Conservation (phyloP, 2,888 invertebrate genomes). For the Lithophane socia region DNA sequence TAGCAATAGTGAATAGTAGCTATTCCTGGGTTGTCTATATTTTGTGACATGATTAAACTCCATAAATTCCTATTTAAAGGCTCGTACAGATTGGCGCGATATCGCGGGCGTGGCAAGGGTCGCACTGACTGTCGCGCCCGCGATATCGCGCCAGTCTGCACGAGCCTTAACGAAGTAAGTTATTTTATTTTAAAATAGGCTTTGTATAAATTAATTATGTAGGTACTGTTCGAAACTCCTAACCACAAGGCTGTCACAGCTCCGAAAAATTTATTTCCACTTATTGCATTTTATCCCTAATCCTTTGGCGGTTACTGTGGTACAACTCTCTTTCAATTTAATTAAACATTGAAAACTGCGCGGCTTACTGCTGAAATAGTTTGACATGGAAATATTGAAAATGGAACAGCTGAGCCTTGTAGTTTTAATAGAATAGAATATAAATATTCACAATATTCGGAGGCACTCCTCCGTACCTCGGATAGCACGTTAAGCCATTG, state of each 20-base stretch:
- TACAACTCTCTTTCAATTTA: conserved; percentile 62
- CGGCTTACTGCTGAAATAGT: conserved; percentile 54
- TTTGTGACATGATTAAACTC: background rate
- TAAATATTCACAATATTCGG: too few relatives aligned
- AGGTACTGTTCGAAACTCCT: background rate
- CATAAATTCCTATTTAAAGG: too few relatives aligned
- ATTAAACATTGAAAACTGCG: conserved; percentile 66
- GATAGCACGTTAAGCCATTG: too few relatives aligned
- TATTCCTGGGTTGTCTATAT: background rate
- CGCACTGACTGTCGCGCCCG: too few relatives aligned
- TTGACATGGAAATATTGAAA: conserved; percentile 39
- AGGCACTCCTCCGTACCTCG: too few relatives aligned
- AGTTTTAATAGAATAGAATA: too few relatives aligned
- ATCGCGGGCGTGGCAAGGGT: too few relatives aligned
- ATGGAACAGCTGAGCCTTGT: conserved; percentile 17
- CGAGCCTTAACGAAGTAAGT: background rate
- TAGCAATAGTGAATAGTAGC: too few relatives aligned
- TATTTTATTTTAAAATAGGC: too few relatives aligned
- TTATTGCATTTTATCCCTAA: conserved; percentile 41
- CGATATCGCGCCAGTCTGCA: too few relatives aligned
- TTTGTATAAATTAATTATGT: background rate
- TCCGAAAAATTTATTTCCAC: conserved; percentile 33
- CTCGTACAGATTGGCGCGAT: too few relatives aligned
- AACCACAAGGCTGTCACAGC: conserved; percentile 21
- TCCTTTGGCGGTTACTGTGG: conserved; percentile 52